Conservation (phyloP, 2,888 invertebrate species). For the Orthonychiurus folsomi region DNA sequence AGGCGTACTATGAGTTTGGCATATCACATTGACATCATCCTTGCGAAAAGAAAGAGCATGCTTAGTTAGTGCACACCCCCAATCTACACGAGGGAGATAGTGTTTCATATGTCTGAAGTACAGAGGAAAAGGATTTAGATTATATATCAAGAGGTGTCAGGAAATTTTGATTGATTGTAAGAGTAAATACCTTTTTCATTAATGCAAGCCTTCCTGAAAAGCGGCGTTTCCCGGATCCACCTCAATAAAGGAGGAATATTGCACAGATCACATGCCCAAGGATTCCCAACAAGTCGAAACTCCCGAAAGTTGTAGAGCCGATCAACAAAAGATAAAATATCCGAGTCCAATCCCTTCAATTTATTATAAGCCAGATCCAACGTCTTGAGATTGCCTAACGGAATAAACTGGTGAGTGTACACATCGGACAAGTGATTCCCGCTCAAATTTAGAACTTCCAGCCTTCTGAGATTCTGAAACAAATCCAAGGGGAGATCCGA, state of each 20-base stretch:
- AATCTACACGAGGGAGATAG: no score
- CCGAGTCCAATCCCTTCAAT: constrained; percentile 55
- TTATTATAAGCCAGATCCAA: constrained; percentile 67
- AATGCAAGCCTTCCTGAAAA: constrained; percentile 27
- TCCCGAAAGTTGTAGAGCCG: constrained; percentile 39
- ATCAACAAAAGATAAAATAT: constrained; percentile 53
- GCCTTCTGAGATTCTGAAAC: constrained; percentile 53
- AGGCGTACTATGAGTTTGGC: no score
- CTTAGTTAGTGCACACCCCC: no score
- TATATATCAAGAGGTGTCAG: no score
- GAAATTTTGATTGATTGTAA: no score
- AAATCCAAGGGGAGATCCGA: constrained; percentile 52
- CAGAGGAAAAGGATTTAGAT: no score
- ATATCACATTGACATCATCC: no score
- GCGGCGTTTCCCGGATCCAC: constrained; percentile 29
- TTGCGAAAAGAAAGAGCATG: no score
- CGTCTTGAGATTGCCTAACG: constrained; percentile 52
- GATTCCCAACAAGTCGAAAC: constrained; percentile 52
- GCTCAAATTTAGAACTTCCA: constrained; percentile 62
- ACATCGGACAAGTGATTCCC: constrained; percentile 58
- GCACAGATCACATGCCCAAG: constrained; percentile 62
- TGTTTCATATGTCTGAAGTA: no score
- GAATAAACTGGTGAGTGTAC: constrained; percentile 51
- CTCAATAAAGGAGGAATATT: constrained; percentile 52
- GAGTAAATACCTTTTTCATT: constrained; percentile 30